A percentile compares a stretch with the other conserved stretches of the same genome.
Conservation (phyloP, 1,140 invertebrate genomes). For the Scaptomyza pallida region DNA sequence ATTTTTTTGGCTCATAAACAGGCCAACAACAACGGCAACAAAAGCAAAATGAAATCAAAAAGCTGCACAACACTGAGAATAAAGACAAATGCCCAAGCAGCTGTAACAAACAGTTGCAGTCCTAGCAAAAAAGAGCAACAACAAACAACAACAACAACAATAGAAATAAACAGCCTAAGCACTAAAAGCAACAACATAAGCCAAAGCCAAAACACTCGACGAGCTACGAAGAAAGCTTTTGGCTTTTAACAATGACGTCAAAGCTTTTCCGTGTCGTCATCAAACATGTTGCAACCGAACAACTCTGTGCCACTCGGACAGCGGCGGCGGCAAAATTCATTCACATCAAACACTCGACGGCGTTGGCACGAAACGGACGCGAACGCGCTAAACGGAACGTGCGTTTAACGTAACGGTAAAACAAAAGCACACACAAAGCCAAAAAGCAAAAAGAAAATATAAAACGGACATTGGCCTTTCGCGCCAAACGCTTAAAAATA, state of each 20-base stretch:
- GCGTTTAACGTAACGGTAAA: too few relatives aligned
- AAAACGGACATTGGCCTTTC: conserved; percentile 9
- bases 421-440: too few relatives aligned
- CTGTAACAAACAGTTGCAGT: conserved; percentile 25
- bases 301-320: conserved; percentile 10
- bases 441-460: neutral
- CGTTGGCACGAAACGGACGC: conserved; percentile 73
- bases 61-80: conserved; percentile 9
- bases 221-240: conserved; percentile 45
- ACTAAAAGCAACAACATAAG: neutral
- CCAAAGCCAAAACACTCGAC: neutral
- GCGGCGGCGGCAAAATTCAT: too few relatives aligned
- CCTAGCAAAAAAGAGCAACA: neutral
- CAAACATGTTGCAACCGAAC: conserved; percentile 35
- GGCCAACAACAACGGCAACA: conserved; percentile 13
- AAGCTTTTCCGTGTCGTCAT: conserved; percentile 70
- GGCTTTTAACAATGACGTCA: conserved; percentile 46
- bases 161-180: conserved; percentile 1
- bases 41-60: conserved; percentile 22
- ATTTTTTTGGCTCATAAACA: conserved; percentile 49
- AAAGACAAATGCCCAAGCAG: conserved; percentile 39
- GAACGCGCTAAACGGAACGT: conserved; percentile 49
- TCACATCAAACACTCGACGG: conserved; percentile 66
- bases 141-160: conserved; percentile 6
- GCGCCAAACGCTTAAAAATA: conserved; percentile 13